Conservation (phyloP, 2,888 invertebrate genomes). For the Leptinotarsa tumamoca region DNA sequence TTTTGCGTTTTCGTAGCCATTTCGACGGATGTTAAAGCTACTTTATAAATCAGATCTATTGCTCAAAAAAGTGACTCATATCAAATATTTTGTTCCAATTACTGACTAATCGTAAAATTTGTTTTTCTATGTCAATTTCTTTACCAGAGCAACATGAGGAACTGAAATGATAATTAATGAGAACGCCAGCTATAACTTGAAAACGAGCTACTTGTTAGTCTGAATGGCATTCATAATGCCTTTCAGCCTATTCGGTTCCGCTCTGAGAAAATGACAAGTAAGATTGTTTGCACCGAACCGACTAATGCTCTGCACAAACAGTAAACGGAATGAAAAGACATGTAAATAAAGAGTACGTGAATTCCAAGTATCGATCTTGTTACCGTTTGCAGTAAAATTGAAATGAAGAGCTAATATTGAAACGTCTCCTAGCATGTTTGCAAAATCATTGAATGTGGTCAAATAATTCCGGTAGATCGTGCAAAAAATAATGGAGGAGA, state of each 20-base stretch:
- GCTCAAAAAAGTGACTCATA: too few species aligned
- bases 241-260: constrained; percentile 1
- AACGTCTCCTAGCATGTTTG: not conserved
- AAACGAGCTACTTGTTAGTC: not conserved
- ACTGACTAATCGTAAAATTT: too few species aligned
- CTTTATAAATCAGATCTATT: too few species aligned
- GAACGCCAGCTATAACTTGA: not conserved
- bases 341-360: constrained; percentile 15
- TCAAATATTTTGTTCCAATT: too few species aligned
- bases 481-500: too few species aligned
- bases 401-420: constrained; percentile 16
- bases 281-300: constrained; percentile 6
- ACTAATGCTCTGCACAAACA: constrained; percentile 24
- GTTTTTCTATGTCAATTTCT: too few species aligned
- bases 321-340: constrained; percentile 14
- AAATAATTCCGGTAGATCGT: too few species aligned
- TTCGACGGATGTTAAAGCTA: too few species aligned
- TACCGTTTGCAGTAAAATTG: constrained; percentile 5
- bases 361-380: constrained; percentile 4
- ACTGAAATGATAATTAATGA: not conserved
- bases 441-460: not conserved
- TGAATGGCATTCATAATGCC: not conserved
- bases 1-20: too few species aligned
- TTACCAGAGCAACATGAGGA: too few species aligned
- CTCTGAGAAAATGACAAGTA: constrained; percentile 3